phyloP scores from a whole-genome alignment of 1,140 invertebrate species.

The Pissodes strobi region DNA sequence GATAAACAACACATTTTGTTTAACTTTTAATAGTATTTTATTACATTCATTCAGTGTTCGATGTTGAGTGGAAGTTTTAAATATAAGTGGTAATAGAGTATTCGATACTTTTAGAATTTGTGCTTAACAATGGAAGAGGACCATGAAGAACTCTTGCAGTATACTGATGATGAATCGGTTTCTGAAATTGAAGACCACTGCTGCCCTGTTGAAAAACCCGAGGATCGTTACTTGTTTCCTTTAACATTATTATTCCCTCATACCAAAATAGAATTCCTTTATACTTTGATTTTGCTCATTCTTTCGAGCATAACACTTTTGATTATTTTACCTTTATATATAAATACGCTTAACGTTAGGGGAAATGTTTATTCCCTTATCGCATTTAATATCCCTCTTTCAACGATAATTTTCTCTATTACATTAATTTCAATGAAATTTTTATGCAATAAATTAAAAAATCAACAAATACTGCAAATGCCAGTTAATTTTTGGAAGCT shows the following conservation, averaged over 20 bases:
- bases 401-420: conserved; percentile 34
- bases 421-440: conserved; percentile 36
- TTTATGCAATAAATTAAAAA: conserved; percentile 40
- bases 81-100: no score
- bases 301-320: conserved; percentile 42
- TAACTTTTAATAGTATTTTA: no score
- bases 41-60: no score
- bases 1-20: no score
- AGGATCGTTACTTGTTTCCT: conserved; percentile 25
- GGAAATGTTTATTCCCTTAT: conserved; percentile 49
- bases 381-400: conserved; percentile 38
- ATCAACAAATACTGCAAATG: conserved; percentile 38
- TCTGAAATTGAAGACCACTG: conserved; percentile 44
- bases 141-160: conserved; percentile 43
- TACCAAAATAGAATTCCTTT: conserved; percentile 48
- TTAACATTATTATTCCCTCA: conserved; percentile 33
- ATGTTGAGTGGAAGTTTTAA: no score
- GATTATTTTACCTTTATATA: conserved; percentile 49
- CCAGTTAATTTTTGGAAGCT: conserved; percentile 41
- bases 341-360: conserved; percentile 42
- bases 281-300: conserved; percentile 41
- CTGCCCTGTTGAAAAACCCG: conserved; percentile 36
- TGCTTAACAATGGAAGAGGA: conserved; percentile 35
- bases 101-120: no score
- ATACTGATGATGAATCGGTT: conserved; percentile 43